Percentiles rank a stretch among this genome's conserved stretches.
Evolutionary conservation across 2,113 vertebrate genomes (phyloP).

Genomic region (Acanthisitta chloris): DNA sequence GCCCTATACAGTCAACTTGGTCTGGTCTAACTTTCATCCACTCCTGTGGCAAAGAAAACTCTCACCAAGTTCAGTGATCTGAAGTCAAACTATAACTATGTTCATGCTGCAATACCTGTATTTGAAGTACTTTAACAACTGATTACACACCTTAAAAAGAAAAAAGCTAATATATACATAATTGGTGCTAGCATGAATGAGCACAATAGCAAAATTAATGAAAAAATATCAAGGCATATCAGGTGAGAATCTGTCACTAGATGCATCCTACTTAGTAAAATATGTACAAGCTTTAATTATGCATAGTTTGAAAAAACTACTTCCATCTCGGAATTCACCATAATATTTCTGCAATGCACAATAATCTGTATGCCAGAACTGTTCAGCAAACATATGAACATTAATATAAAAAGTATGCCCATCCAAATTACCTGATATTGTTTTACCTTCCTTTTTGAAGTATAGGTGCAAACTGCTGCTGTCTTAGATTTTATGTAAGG

Average conservation of each 20-base stretch:
- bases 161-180: not conserved
- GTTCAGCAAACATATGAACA: not conserved
- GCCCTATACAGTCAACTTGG: not conserved
- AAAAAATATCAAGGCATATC: not conserved
- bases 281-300: not conserved
- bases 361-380: not conserved
- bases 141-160: not conserved
- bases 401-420: not conserved
- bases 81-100: not conserved
- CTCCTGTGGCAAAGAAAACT: not conserved
- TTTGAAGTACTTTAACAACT: not conserved
- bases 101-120: not conserved
- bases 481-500: not conserved
- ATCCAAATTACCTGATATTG: not conserved
- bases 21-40: not conserved
- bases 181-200: not conserved
- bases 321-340: not conserved
- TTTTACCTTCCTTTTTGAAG: not conserved
- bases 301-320: not conserved
- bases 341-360: not conserved
- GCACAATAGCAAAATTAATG: not conserved
- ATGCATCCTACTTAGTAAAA: not conserved
- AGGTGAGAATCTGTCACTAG: not conserved
- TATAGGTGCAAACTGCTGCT: not conserved
- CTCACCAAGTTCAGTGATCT: accelerated